Percentiles rank a stretch among this genome's conserved stretches.
Conservation (phyloP, 2,797 vertebrate genomes). For the Salarias fasciatus region DNA sequence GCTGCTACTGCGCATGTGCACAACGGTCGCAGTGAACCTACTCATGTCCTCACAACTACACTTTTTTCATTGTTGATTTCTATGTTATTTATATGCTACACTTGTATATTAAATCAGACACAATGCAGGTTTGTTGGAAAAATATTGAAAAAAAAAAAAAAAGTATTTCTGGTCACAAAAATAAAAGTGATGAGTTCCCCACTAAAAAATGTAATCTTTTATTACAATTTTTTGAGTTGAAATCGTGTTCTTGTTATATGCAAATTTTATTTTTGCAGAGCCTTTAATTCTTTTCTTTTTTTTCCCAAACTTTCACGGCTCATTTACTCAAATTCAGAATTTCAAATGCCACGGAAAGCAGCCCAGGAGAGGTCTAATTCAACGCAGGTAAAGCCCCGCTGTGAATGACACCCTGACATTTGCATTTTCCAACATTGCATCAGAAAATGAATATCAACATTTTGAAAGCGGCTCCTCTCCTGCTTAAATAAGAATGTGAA, state of each 20-base stretch:
- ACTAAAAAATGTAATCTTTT: background rate
- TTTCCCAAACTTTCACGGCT: background rate
- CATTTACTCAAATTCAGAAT: conserved; percentile 19
- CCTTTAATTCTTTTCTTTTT: background rate
- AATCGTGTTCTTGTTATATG: conserved; percentile 16
- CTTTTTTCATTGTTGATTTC: too few relatives aligned
- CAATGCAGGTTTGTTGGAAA: background rate
- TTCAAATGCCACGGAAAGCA: conserved; percentile 13
- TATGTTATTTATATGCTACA: too few relatives aligned
- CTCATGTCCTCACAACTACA: too few relatives aligned
- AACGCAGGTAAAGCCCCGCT: background rate
- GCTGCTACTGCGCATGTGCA: too few relatives aligned
- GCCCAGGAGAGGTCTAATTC: background rate
- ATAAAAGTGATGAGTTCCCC: too few relatives aligned
- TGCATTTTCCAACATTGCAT: conserved; percentile 13
- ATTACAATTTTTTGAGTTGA: too few relatives aligned
- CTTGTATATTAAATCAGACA: background rate
- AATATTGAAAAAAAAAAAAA: background rate
- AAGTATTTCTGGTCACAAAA: background rate
- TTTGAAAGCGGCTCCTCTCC: conserved; percentile 1
- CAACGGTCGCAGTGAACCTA: too few relatives aligned
- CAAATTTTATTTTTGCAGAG: conserved; percentile 11
- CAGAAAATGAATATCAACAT: conserved; percentile 6
- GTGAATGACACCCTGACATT: conserved; percentile 22
- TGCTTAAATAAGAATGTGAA: conserved; percentile 2